Evolutionary conservation across 35 echinoderm and acorn worm species (phyloP).

Genomic region (Apostichopus japonicus): DNA sequence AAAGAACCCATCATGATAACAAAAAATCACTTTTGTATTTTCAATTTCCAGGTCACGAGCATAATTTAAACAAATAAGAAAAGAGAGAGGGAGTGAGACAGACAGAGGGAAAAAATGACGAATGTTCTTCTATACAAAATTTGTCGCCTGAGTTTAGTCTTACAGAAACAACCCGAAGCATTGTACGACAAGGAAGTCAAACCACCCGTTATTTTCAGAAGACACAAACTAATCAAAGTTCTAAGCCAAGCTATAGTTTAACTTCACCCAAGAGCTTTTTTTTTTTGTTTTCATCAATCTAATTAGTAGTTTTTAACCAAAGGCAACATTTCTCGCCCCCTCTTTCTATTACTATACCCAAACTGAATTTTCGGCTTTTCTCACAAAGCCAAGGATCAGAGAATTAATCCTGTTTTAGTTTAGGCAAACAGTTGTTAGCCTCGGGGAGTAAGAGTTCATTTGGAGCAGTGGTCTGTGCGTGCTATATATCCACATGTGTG

Average conservation of each 20-base stretch:
- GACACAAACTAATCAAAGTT: not conserved
- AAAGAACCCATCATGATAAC: too few species aligned
- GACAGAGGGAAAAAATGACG: too few species aligned
- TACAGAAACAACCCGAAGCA: conserved; percentile 6
- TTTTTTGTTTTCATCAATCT: conserved; percentile 47
- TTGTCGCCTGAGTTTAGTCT: not conserved
- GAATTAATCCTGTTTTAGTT: conserved; percentile 40
- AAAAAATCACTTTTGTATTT: not conserved
- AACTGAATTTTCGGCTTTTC: conserved; percentile 1
- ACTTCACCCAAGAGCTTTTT: not conserved
- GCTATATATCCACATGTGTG: not conserved
- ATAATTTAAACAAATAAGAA: not conserved
- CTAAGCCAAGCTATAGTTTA: not conserved
- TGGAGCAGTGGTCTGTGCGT: not conserved
- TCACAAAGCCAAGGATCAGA: conserved; percentile 14
- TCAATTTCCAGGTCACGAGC: not conserved
- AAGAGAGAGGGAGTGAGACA: not conserved
- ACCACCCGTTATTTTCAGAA: not conserved
- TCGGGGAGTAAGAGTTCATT: not conserved
- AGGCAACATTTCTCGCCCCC: not conserved
- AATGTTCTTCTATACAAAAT: not conserved
- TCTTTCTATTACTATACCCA: not conserved
- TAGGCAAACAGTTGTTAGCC: conserved; percentile 19
- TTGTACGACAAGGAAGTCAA: not conserved
- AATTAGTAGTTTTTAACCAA: conserved; percentile 42